These are phyloP conservation scores for Xylota segnis DNA, from an alignment of 2,888 invertebrate genomes.

Conservation along the genomic window DNA sequence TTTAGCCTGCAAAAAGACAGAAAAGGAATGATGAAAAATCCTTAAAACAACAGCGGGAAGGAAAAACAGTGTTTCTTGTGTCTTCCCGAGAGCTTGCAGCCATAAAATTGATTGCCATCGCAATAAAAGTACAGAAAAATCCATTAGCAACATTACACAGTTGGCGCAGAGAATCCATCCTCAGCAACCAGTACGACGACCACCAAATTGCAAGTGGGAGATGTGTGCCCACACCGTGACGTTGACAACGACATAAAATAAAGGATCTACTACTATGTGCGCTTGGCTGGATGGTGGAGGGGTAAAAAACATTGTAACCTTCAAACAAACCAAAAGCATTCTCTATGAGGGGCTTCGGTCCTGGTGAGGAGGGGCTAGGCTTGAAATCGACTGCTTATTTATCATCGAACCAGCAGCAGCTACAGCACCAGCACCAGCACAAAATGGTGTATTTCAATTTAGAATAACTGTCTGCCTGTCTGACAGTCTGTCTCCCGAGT, in stretches of 20 bases:
- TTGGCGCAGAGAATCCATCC: slow-evolving; percentile 73
- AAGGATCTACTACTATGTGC: slow-evolving; percentile 67
- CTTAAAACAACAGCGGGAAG: slow-evolving; percentile 63
- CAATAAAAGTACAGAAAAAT: slow-evolving; percentile 77
- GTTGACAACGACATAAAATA: slow-evolving; percentile 76
- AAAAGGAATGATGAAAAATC: slow-evolving; percentile 17
- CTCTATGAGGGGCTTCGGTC: not conserved
- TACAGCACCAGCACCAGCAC: slow-evolving; percentile 22
- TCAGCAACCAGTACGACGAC: slow-evolving; percentile 26
- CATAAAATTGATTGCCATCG: slow-evolving; percentile 77
- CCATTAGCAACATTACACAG: slow-evolving; percentile 77
- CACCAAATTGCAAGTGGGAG: slow-evolving; percentile 67
- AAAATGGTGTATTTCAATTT: slow-evolving; percentile 74
- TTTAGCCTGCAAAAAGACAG: slow-evolving; percentile 31
- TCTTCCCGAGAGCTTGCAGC: slow-evolving; percentile 72
- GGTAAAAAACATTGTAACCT: slow-evolving; percentile 64
- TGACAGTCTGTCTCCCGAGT: slow-evolving; percentile 55
- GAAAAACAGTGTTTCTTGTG: slow-evolving; percentile 44
- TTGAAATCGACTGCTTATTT: slow-evolving; percentile 72
- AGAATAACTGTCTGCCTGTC: slow-evolving; percentile 70
- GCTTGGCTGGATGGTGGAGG: slow-evolving; percentile 34
- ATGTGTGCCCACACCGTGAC: slow-evolving; percentile 73
- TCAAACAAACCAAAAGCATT: slow-evolving; percentile 53
- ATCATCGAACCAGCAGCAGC: slow-evolving; percentile 62
- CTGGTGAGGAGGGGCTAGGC: slow-evolving; percentile 55